phyloP scores from a whole-genome alignment of 2,888 invertebrate species.

The Spodoptera littoralis region DNA sequence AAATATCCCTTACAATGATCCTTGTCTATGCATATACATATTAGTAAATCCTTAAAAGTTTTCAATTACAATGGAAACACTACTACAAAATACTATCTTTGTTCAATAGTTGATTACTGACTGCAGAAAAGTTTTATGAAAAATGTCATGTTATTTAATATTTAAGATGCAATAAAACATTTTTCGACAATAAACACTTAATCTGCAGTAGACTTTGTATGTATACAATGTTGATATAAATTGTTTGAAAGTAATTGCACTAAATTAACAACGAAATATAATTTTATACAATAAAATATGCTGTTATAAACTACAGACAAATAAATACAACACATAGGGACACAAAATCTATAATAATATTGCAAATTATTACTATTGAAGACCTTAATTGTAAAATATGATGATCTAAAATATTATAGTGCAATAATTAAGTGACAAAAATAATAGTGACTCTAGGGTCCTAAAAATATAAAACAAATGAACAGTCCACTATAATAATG shows the following conservation, averaged over 20 bases:
- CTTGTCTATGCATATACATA: conserved; percentile 66
- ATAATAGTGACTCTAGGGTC: conserved; percentile 24
- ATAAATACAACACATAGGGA: conserved; percentile 48
- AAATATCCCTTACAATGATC: conserved; percentile 82
- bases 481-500: no score
- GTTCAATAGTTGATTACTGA: conserved; percentile 56
- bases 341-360: conserved; percentile 54
- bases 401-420: conserved; percentile 40
- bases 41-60: conserved; percentile 65
- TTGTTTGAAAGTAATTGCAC: conserved; percentile 69
- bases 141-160: conserved; percentile 1
- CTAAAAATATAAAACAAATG: no score
- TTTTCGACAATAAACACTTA: conserved; percentile 1
- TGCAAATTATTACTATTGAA: conserved; percentile 45
- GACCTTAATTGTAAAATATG: conserved; percentile 33
- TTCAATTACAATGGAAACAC: conserved; percentile 70
- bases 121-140: conserved; percentile 36
- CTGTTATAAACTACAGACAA: conserved; percentile 48
- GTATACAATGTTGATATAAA: conserved; percentile 30
- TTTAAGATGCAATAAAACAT: background rate
- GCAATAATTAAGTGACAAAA: conserved; percentile 28
- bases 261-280: conserved; percentile 68
- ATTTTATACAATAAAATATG: conserved; percentile 65
- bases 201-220: conserved; percentile 31
- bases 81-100: conserved; percentile 77